These are phyloP conservation scores for Gastracanthus pulcherrimus DNA, from an alignment of 2,888 invertebrate genomes.

Conservation along the genomic window DNA sequence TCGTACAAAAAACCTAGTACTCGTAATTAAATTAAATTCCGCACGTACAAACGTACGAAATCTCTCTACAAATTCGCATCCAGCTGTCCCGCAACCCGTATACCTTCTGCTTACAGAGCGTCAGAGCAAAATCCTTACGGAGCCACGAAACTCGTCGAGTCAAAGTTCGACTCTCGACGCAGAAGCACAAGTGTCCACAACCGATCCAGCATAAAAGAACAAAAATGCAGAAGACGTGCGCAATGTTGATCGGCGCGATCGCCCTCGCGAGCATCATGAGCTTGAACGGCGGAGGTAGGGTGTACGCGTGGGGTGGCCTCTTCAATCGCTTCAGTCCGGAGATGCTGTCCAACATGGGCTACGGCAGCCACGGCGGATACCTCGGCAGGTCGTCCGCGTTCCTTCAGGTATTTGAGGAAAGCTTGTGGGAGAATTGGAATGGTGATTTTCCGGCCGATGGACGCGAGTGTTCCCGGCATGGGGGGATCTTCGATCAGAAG, in stretches of 20 bases:
- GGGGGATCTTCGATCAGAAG: too few relatives aligned
- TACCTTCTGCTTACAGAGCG: neutral
- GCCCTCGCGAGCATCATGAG: slow-evolving; percentile 66
- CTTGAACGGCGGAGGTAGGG: slow-evolving; percentile 65
- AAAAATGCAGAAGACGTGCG: slow-evolving; percentile 62
- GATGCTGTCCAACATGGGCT: slow-evolving; percentile 89
- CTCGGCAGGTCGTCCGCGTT: slow-evolving; percentile 70
- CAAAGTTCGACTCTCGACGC: too few relatives aligned
- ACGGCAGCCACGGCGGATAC: slow-evolving; percentile 83
- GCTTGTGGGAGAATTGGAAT: too few relatives aligned
- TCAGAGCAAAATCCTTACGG: too few relatives aligned
- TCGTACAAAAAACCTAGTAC: too few relatives aligned
- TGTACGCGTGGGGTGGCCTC: slow-evolving; percentile 87
- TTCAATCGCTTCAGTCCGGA: slow-evolving; percentile 94
- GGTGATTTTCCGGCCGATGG: too few relatives aligned
- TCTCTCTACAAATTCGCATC: neutral
- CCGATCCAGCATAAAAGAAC: neutral
- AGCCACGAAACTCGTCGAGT: too few relatives aligned
- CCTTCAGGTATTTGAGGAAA: slow-evolving; percentile 54
- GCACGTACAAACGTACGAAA: too few relatives aligned
- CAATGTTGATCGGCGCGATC: slow-evolving; percentile 61
- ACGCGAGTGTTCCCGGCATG: too few relatives aligned
- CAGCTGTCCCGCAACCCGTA: too few relatives aligned
- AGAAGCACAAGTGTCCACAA: too few relatives aligned
- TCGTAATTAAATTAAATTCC: too few relatives aligned